These are phyloP conservation scores for Amphipyra berbera DNA, from an alignment of 2,888 invertebrate species.

Conservation along the genomic window DNA sequence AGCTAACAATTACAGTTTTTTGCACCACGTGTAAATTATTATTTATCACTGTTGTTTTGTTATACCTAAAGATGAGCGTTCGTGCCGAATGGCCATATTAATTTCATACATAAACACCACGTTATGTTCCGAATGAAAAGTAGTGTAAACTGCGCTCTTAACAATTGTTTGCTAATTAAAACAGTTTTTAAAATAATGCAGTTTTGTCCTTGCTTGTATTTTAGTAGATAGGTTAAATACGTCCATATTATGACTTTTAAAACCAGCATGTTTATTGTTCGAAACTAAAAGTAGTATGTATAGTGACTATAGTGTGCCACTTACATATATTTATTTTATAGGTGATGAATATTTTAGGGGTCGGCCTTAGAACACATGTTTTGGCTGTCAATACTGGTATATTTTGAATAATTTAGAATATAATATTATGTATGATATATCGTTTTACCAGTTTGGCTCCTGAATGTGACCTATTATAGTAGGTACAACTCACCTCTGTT, in stretches of 20 bases:
- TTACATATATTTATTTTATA: slow-evolving; percentile 23
- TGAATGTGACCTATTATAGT: slow-evolving; percentile 2
- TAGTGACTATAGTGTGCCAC: slow-evolving; percentile 4
- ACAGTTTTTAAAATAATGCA: slow-evolving; percentile 38
- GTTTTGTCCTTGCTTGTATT: slow-evolving; percentile 26
- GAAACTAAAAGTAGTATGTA: slow-evolving; percentile 11
- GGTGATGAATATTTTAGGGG: slow-evolving; percentile 31
- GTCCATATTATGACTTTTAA: slow-evolving; percentile 24
- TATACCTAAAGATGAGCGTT: neutral
- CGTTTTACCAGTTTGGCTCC: neutral
- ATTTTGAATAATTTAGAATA: slow-evolving; percentile 13
- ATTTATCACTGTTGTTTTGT: slow-evolving; percentile 6
- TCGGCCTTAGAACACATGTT: slow-evolving; percentile 20
- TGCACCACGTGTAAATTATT: slow-evolving; percentile 4
- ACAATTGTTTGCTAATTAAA: slow-evolving; percentile 27
- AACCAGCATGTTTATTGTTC: slow-evolving; percentile 16
- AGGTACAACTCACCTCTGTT: slow-evolving; percentile 92
- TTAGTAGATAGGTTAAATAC: slow-evolving; percentile 11
- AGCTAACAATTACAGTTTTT: slow-evolving; percentile 39
- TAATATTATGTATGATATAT: neutral
- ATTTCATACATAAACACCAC: slow-evolving; percentile 5
- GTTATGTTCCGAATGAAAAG: slow-evolving; percentile 7
- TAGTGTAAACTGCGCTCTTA: neutral
- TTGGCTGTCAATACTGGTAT: slow-evolving; percentile 9
- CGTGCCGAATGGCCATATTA: neutral